Conservation (phyloP, 1,140 invertebrate species). For the Hyphantria cunea region DNA sequence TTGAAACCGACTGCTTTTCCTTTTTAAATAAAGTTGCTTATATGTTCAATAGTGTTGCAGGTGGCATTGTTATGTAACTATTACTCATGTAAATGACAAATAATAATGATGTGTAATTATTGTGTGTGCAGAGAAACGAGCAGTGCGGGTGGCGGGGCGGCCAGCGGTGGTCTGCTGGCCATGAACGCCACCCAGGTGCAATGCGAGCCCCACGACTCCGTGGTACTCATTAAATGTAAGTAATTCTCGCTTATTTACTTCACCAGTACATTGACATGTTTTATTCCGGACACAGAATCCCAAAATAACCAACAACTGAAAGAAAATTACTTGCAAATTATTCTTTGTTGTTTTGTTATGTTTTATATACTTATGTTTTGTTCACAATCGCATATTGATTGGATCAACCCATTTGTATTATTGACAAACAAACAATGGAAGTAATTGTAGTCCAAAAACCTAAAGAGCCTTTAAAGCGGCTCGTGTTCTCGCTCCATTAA, state of each 20-base stretch:
- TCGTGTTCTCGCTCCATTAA: neutral
- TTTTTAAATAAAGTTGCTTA: conserved; percentile 1
- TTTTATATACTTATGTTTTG: too few species aligned
- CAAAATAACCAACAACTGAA: too few species aligned
- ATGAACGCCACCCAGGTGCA: conserved; percentile 81
- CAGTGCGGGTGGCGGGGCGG: conserved; percentile 72
- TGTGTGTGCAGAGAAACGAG: conserved; percentile 62
- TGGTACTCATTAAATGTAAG: conserved; percentile 79
- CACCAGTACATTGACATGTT: neutral
- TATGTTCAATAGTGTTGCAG: conserved; percentile 10
- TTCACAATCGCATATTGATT: too few species aligned
- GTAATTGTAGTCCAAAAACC: too few species aligned
- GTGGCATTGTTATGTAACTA: conserved; percentile 14
- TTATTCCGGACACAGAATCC: too few species aligned
- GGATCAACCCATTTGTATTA: too few species aligned
- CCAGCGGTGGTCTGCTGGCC: conserved; percentile 75
- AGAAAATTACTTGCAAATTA: too few species aligned
- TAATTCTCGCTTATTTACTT: conserved; percentile 35
- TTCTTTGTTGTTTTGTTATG: neutral
- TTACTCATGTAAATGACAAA: conserved; percentile 15
- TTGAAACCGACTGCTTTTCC: neutral
- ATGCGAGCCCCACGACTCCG: conserved; percentile 77
- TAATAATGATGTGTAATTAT: conserved; percentile 7
- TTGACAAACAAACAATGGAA: too few species aligned
- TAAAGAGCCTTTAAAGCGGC: too few species aligned